Base-by-base conservation (phyloP, 2,113 vertebrate species). In the Canis aureus region DNA sequence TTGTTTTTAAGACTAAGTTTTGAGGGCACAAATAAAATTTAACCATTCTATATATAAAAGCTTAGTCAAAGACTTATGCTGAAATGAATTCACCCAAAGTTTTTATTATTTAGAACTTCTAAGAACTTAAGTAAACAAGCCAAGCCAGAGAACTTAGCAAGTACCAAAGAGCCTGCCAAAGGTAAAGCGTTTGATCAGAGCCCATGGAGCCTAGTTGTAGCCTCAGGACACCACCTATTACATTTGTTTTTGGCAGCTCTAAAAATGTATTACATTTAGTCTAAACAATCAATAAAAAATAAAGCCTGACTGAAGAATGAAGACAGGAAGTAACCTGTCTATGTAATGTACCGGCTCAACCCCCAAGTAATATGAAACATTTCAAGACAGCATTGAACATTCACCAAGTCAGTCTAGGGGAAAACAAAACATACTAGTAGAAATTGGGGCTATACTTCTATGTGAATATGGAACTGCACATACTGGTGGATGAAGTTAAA, bases 61-160 rank as follows among this genome's bases (percentile, higher is more conserved):
- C 6, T 96, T 55, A 78, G 67, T 71, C 90, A 97, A 88, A 88
- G 29, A 97, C 27, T 78, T 79, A 59, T 57, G 11, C 20, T 85
- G 43, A 93, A 96, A 95, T 92, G 66, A 93, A 73, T 67, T 73
- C 6, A 35, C 15, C 22, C 11, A 4, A 74, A 67, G 29, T 76
- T 97, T 95, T 96, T 91, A 93, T 60, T 71, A 78, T 81, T 91
- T 60, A 89, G 49, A 93, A 94, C 86, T 38, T 97, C 85, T 95
- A 97, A 97, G 95, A 92, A 96, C n/a, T 69, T 89, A 73, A 84
- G 80, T 87, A 90, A 95, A 89, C 53, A 95, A 71, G 80, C 6
- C 91, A 88, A 85, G 76, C 86, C 62, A 25, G 62, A 92, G 80
- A 97, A 95, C 25, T 32, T 11, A 76, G 62, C 79, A 82, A 89